Conservation (phyloP, 35 echinoderm and acorn worm genomes). For the Hemicentrotus pulcherrimus region DNA sequence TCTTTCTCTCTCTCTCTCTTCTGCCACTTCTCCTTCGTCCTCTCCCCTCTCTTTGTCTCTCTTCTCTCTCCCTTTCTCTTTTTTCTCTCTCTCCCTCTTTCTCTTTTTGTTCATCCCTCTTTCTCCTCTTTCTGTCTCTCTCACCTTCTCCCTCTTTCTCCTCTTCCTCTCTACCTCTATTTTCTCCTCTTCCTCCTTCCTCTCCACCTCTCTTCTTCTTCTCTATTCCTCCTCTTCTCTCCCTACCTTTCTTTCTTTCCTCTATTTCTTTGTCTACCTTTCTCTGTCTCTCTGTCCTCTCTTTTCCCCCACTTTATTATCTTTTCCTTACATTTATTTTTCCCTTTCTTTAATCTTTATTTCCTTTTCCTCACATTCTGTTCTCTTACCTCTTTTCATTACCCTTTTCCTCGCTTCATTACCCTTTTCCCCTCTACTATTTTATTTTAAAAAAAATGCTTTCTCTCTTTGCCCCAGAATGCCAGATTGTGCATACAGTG, state of each 20-base stretch:
- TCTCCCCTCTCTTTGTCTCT: neutral
- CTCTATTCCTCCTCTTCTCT: neutral
- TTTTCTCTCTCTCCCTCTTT: neutral
- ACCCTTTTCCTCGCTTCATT: no score
- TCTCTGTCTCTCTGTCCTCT: neutral
- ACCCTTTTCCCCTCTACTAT: no score
- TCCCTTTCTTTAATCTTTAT: no score
- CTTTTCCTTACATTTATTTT: neutral
- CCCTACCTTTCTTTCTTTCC: neutral
- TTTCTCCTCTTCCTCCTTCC: neutral
- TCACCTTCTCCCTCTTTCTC: neutral
- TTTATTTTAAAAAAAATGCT: no score
- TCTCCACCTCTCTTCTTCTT: neutral
- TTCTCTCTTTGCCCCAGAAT: no score
- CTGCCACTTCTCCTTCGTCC: neutral
- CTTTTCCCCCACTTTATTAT: neutral
- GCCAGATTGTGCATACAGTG: no score
- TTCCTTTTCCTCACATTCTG: no score
- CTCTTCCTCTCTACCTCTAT: neutral
- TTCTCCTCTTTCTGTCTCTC: neutral
- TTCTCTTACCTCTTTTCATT: no score
- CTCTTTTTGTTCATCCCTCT: no score
- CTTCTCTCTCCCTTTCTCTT: neutral
- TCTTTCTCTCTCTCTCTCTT: constrained; percentile 8
- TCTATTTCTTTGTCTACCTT: neutral